Base-by-base conservation (phyloP, 2,113 vertebrate genomes). In the Amia ocellicauda region DNA sequence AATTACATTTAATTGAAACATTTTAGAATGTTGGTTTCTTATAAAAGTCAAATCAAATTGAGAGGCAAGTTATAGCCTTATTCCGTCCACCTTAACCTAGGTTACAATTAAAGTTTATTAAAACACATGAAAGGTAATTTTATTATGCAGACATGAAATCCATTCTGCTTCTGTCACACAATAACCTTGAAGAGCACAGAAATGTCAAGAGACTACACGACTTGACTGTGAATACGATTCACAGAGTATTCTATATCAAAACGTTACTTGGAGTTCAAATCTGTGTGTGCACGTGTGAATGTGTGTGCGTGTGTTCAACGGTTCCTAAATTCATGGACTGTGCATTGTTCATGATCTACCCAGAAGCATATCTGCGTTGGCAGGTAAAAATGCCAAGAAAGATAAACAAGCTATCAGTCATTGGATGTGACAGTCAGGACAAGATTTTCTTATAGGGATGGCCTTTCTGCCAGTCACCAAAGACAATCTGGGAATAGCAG, bases 331-430 rank as follows among this genome's bases (percentile, higher is more conserved):
- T 58, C 19, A 8, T 2, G 19, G 24, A 28, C 40, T 27, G 50
- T 7, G 4, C 16, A 19, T 40, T 16, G 24, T 43, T 31, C 10
- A 4, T 28, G 28, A 55, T 70, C 58, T 61, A 60, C 58, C 62
- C 57, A 22, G 9, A 27, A 63, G 47, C 22, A 20, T 43, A 62
- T 70, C 65, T 71, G 72, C 70, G 5, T 66, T 69, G 61, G 68
- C 69, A 78, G 70, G 67, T 64, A 62, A 31, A 47, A 20, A n/a
- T 58, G 62, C 67, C 59, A 52, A 60, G 67, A 80, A 74, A 77
- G 73, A 54, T 67, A 57, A 45, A 61, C 54, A 61, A 47, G 71
- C 74, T 73, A 82, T 83, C 74, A 58, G 71, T 86, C 78, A 79
- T 79, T 43, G 64, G 53, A 54, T 50, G 69, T 80, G 73, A 83